These are phyloP conservation scores for Dryobotodes eremita DNA, from an alignment of 2,888 invertebrate genomes.

Conservation along the genomic window DNA sequence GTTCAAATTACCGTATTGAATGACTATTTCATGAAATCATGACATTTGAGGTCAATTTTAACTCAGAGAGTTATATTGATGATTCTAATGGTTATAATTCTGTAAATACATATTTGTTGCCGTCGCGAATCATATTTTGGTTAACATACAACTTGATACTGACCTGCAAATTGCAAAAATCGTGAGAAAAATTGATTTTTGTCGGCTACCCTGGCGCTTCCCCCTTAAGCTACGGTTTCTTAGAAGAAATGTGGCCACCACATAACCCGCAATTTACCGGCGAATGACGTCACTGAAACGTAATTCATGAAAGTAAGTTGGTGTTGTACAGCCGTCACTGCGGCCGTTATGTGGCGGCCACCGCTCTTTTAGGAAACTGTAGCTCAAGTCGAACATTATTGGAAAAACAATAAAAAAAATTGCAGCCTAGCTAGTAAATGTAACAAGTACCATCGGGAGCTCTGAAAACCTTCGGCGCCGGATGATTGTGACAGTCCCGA, in stretches of 20 bases:
- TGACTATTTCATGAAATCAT: no score
- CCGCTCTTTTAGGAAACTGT: not conserved
- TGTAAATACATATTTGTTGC: no score
- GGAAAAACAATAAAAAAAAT: not conserved
- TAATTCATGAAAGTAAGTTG: not conserved
- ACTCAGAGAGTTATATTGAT: no score
- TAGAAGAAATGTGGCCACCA: not conserved
- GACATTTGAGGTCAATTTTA: no score
- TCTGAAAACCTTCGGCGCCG: slow-evolving; percentile 10
- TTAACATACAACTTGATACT: no score
- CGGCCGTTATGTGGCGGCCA: not conserved
- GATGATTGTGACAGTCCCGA: slow-evolving; percentile 26
- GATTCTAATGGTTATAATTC: no score
- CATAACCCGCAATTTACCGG: not conserved
- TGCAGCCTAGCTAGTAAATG: not conserved
- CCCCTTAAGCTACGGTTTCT: not conserved
- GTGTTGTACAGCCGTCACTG: not conserved
- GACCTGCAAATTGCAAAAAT: no score
- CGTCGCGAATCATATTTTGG: no score
- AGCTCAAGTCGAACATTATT: no score
- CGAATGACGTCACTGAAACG: not conserved
- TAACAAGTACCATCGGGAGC: slow-evolving; percentile 10
- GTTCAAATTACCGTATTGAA: no score
- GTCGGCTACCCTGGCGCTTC: no score
- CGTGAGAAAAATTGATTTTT: no score